phyloP scores from a whole-genome alignment of 2,888 invertebrate species.

The Machimus rusticus region DNA sequence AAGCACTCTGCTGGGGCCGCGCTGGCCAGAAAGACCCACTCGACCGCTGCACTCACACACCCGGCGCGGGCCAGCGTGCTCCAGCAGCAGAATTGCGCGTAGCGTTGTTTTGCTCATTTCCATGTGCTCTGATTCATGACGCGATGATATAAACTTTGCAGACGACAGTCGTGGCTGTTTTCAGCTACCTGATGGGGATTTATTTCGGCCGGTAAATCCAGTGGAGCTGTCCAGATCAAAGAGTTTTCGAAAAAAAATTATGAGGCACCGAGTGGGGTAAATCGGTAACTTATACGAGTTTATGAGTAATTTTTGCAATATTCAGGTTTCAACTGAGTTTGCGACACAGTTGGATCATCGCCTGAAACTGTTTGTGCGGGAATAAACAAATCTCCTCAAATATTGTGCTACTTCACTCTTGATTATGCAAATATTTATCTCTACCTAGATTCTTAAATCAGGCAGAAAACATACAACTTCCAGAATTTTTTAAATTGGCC shows the following conservation, averaged over 20 bases:
- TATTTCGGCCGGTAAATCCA: neutral
- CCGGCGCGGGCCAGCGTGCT: slow-evolving; percentile 42
- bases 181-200: neutral
- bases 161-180: neutral
- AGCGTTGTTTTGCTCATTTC: neutral
- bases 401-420: neutral
- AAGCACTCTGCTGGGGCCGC: neutral
- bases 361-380: neutral
- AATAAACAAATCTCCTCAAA: neutral
- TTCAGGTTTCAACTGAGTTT: neutral
- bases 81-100: slow-evolving; percentile 35
- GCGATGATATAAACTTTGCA: slow-evolving; percentile 32
- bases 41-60: neutral
- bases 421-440: neutral
- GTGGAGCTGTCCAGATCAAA: neutral
- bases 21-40: neutral
- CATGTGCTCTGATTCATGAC: slow-evolving; percentile 32
- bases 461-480: neutral
- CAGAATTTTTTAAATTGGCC: neutral
- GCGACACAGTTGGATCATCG: neutral
- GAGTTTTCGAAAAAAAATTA: neutral
- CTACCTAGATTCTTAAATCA: neutral
- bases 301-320: neutral
- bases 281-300: neutral
- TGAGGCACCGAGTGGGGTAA: neutral